These are phyloP conservation scores for Drosophila tristis DNA, from an alignment of 1,140 invertebrate genomes.

Conservation along the genomic window DNA sequence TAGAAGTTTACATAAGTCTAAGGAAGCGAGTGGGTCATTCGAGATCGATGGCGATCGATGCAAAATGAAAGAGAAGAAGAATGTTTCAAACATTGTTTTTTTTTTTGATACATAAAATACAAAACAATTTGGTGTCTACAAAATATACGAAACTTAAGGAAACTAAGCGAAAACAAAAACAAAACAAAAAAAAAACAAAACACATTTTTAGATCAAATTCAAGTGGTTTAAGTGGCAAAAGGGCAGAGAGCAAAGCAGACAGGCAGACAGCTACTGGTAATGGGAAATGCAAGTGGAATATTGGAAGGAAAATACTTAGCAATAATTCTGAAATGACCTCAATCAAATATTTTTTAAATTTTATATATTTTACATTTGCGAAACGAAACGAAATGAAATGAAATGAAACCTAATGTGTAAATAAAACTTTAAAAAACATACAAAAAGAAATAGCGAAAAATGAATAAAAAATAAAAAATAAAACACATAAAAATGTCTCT, in stretches of 20 bases:
- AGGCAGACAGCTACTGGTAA: background rate
- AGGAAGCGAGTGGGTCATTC: conserved; percentile 17
- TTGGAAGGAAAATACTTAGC: conserved; percentile 68
- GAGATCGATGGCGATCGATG: too few species aligned
- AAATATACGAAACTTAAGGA: conserved; percentile 51
- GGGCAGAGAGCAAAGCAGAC: conserved; percentile 10
- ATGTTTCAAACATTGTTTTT: conserved; percentile 51
- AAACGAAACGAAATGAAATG: conserved; percentile 19
- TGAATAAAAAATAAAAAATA: conserved; percentile 52
- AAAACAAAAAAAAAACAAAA: conserved; percentile 22
- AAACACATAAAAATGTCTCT: conserved; percentile 80
- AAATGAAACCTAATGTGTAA: conserved; percentile 59
- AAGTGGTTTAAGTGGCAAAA: conserved; percentile 31
- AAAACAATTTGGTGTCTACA: conserved; percentile 68
- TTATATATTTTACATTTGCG: conserved; percentile 79
- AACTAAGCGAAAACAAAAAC: conserved; percentile 12
- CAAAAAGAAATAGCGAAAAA: conserved; percentile 67
- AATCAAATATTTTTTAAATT: conserved; percentile 84
- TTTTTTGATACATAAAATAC: conserved; percentile 38
- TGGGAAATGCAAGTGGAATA: conserved; percentile 9
- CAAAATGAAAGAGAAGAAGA: conserved; percentile 27
- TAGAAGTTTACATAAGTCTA: conserved; percentile 63
- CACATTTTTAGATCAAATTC: conserved; percentile 73
- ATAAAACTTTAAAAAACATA: conserved; percentile 53
- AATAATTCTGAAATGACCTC: conserved; percentile 84